Evolutionary conservation across 2,113 vertebrate species (phyloP).

Genomic region (Xiphias gladius): DNA sequence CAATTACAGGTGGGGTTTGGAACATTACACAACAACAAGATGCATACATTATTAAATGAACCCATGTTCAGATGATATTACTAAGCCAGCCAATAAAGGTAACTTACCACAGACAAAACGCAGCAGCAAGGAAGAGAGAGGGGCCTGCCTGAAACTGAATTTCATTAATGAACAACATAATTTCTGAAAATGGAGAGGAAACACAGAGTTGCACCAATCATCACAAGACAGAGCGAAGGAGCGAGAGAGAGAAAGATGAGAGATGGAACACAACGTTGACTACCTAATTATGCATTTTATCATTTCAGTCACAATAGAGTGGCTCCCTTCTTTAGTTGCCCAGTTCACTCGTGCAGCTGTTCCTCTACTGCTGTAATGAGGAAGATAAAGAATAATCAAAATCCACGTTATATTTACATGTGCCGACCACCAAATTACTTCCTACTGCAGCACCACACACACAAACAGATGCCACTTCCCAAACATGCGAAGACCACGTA

Average conservation of each 20-base stretch:
- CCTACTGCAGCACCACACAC: conserved; percentile 32
- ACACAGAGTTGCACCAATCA: conserved; percentile 72
- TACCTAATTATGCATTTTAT: conserved; percentile 85
- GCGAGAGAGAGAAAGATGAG: conserved; percentile 47
- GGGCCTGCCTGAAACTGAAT: conserved; percentile 57
- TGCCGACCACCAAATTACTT: conserved; percentile 71
- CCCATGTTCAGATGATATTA: conserved; percentile 75
- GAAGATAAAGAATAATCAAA: conserved; percentile 87
- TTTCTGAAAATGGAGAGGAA: conserved; percentile 74
- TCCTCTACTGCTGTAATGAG: conserved; percentile 86
- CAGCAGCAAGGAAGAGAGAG: conserved; percentile 18
- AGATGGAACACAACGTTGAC: conserved; percentile 79
- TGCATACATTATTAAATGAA: conserved; percentile 80
- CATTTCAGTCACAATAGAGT: conserved; percentile 85
- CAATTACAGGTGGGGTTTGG: conserved; percentile 74
- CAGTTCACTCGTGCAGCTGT: conserved; percentile 84
- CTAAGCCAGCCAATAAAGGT: conserved; percentile 79
- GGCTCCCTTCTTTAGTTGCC: conserved; percentile 75
- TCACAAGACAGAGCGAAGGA: conserved; percentile 67
- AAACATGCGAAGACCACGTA: neutral
- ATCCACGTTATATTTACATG: conserved; percentile 81
- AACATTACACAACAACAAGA: conserved; percentile 56
- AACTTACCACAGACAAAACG: conserved; percentile 79
- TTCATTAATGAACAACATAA: conserved; percentile 78
- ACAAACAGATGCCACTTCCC: neutral